These are phyloP conservation scores for Montifringilla adamsi DNA, from an alignment of 2,113 vertebrate species.

Conservation along the genomic window DNA sequence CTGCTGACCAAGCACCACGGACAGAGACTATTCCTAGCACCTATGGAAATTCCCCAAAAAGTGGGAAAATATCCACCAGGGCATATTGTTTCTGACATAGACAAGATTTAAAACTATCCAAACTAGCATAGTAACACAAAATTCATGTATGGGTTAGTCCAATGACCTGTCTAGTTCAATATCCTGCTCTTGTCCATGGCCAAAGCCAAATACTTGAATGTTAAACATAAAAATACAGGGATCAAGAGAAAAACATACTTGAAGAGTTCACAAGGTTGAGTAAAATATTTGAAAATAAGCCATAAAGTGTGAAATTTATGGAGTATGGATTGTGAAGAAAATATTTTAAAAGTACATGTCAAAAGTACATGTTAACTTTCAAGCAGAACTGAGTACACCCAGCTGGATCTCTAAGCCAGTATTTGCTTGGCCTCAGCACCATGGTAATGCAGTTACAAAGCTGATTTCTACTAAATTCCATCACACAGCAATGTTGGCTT, in stretches of 20 bases:
- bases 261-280: background rate
- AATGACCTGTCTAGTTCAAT: background rate
- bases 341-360: background rate
- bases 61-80: background rate
- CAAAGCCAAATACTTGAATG: background rate
- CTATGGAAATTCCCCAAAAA: background rate
- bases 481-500: background rate
- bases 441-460: background rate
- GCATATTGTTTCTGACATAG: background rate
- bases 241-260: background rate
- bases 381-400: background rate
- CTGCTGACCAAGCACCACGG: constrained; percentile 7
- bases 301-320: background rate
- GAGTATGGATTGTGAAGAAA: background rate
- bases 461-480: background rate
- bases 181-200: background rate
- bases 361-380: background rate
- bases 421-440: constrained; percentile 9
- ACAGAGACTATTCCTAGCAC: background rate
- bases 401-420: background rate
- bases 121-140: background rate
- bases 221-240: background rate
- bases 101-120: background rate
- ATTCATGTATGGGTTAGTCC: background rate
- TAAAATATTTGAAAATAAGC: constrained; percentile 2